These are phyloP conservation scores for Azorinus chamasolen DNA, from an alignment of 2,888 invertebrate genomes.

Conservation along the genomic window DNA sequence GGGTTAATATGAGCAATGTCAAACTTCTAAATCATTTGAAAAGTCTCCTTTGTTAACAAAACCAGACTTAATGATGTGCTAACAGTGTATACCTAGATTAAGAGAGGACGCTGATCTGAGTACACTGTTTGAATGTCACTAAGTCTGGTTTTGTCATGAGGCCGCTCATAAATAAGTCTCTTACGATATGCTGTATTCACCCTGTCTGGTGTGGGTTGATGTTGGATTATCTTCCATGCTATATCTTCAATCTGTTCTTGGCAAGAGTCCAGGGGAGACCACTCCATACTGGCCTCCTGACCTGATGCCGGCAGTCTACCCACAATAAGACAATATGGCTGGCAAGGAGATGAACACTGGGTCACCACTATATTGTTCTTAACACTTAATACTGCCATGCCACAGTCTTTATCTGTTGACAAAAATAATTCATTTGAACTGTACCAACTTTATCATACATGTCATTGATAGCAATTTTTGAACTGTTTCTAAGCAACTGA, in stretches of 20 bases:
- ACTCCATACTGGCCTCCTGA: slow-evolving; percentile 66
- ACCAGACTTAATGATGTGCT: too few relatives aligned
- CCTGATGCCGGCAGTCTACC: slow-evolving; percentile 71
- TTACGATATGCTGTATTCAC: slow-evolving; percentile 74
- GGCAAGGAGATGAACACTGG: slow-evolving; percentile 73
- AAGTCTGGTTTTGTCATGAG: too few relatives aligned
- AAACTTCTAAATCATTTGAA: too few relatives aligned
- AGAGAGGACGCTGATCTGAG: too few relatives aligned
- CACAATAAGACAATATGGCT: slow-evolving; percentile 76
- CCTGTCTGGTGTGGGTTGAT: slow-evolving; percentile 72
- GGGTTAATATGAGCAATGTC: too few relatives aligned
- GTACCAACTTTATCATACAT: too few relatives aligned
- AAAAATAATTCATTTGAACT: too few relatives aligned
- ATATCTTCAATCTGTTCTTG: slow-evolving; percentile 70
- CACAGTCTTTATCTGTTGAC: slow-evolving; percentile 7
- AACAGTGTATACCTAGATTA: too few relatives aligned
- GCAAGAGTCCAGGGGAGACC: slow-evolving; percentile 71
- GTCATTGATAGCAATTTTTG: too few relatives aligned
- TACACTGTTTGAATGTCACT: too few relatives aligned
- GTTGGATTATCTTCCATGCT: slow-evolving; percentile 72
- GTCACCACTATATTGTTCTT: slow-evolving; percentile 75
- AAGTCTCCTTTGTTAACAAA: too few relatives aligned
- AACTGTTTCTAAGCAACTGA: too few relatives aligned
- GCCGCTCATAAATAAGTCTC: slow-evolving; percentile 14
- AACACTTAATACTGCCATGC: slow-evolving; percentile 75